Percentiles rank a stretch among this genome's conserved stretches.
Conservation (phyloP, 2,113 vertebrate species). For the Thomomys bottae region DNA sequence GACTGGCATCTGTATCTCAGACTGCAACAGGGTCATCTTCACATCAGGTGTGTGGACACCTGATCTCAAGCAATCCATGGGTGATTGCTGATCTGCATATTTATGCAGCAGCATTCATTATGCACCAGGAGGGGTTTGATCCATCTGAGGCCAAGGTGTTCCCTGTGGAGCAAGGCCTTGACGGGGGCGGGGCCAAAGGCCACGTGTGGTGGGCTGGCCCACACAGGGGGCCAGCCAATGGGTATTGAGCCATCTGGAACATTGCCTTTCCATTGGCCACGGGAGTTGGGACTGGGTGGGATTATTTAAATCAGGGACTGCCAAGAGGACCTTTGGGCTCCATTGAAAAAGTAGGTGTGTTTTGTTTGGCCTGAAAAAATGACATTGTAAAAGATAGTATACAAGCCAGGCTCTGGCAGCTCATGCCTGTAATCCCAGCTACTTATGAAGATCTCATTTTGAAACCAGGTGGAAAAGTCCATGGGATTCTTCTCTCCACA, state of each 20-base stretch:
- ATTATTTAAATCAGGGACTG: background rate
- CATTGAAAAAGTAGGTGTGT: background rate
- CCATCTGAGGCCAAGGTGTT: too few relatives aligned
- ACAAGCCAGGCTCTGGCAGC: too few relatives aligned
- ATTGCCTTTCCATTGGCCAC: background rate
- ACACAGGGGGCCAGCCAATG: background rate
- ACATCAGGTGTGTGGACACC: too few relatives aligned
- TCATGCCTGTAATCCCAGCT: too few relatives aligned
- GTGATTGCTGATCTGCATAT: slow-evolving; percentile 86
- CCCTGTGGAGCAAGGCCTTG: too few relatives aligned
- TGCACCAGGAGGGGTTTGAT: slow-evolving; percentile 54
- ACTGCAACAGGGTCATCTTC: too few relatives aligned
- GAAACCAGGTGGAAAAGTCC: too few relatives aligned
- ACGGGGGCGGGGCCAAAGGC: background rate
- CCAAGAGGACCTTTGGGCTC: background rate
- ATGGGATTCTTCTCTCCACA: too few relatives aligned
- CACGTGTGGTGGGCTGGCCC: background rate
- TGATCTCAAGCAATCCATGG: slow-evolving; percentile 55
- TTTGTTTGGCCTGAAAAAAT: background rate
- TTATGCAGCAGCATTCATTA: slow-evolving; percentile 84
- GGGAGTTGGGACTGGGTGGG: background rate
- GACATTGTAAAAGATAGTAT: too few relatives aligned
- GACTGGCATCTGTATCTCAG: too few relatives aligned
- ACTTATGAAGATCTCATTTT: too few relatives aligned
- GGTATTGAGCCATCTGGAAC: background rate